A percentile compares a stretch with the other conserved stretches of the same genome.
These are phyloP conservation scores for Callosobruchus maculatus DNA, from an alignment of 2,888 invertebrate genomes.

Conservation along the genomic window DNA sequence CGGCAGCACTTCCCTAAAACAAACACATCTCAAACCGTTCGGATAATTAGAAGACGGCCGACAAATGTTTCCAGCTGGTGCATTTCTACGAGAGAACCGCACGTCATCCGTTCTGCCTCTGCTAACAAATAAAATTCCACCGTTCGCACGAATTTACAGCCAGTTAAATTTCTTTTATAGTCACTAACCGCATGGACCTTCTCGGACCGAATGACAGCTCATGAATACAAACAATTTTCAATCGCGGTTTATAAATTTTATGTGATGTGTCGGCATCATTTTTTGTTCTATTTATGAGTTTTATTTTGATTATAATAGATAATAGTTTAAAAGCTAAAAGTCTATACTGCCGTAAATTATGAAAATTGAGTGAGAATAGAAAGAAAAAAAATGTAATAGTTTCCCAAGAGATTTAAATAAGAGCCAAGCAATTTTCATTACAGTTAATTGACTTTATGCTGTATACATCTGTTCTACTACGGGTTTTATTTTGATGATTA, in stretches of 20 bases:
- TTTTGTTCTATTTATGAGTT: no score
- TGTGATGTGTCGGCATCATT: no score
- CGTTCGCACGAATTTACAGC: not conserved
- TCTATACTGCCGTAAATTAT: no score
- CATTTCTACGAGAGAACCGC: slow-evolving; percentile 9
- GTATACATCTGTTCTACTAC: no score
- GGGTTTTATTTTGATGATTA: no score
- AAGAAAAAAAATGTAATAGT: no score
- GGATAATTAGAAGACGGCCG: slow-evolving; percentile 30
- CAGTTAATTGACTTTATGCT: no score
- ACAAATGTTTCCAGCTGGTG: slow-evolving; percentile 41
- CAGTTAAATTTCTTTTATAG: not conserved
- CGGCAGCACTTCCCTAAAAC: slow-evolving; percentile 35
- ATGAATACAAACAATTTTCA: not conserved
- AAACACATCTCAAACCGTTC: slow-evolving; percentile 33
- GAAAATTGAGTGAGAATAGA: no score
- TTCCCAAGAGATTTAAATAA: no score
- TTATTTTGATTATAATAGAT: no score
- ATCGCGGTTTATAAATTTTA: not conserved
- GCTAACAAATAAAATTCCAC: slow-evolving; percentile 10
- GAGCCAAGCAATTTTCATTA: no score
- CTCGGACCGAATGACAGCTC: not conserved
- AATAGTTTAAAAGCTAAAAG: no score
- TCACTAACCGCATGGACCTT: not conserved
- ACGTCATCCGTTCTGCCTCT: not conserved